Conservation (phyloP, 2,113 vertebrate species). For the Orthochromis malagaraziensis region DNA sequence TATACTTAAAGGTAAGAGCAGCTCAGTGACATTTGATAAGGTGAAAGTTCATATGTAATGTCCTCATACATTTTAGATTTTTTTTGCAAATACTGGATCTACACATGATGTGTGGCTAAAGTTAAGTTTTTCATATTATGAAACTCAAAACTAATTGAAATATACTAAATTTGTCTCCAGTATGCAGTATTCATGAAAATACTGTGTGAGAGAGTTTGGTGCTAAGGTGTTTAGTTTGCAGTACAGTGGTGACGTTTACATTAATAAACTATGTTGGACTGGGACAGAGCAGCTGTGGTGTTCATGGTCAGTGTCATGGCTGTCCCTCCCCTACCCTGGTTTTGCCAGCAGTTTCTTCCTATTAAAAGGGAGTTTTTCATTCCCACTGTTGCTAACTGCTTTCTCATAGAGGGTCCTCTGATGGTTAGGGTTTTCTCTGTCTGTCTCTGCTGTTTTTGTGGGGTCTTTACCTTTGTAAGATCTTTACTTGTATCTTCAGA, state of each 20-base stretch:
- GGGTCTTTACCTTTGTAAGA: background rate
- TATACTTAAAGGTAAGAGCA: background rate
- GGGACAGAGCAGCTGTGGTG: background rate
- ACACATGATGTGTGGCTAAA: background rate
- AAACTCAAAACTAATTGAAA: background rate
- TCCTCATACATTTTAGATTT: background rate
- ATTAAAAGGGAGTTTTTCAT: background rate
- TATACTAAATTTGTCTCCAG: background rate
- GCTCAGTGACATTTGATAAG: background rate
- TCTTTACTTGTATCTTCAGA: background rate
- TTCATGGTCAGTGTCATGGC: background rate
- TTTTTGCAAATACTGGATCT: background rate
- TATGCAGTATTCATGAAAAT: background rate
- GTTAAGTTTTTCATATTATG: background rate
- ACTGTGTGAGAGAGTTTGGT: background rate
- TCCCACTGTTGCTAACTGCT: background rate
- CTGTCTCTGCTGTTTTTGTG: background rate
- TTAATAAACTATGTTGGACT: background rate
- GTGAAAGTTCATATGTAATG: background rate
- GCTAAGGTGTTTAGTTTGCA: background rate
- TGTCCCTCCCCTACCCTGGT: background rate
- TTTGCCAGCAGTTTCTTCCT: background rate
- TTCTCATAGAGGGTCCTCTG: background rate
- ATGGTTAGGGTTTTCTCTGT: background rate
- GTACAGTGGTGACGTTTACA: background rate